Conservation (phyloP, 2,888 invertebrate species). For the Eubasilissa splendida region DNA sequence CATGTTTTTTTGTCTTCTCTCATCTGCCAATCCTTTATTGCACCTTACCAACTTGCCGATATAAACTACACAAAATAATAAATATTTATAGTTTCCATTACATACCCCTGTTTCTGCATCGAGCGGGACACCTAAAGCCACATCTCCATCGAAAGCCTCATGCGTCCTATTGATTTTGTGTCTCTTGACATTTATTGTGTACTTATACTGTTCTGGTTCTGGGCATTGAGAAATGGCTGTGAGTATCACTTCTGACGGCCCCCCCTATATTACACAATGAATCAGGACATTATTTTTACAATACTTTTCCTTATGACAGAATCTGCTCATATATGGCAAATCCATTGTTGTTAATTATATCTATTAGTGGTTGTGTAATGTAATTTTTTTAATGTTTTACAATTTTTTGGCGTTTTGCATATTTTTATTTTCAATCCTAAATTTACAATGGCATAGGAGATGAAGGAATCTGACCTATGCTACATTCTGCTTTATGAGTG, state of each 20-base stretch:
- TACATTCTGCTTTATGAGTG: too few species aligned
- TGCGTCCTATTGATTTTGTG: conserved; percentile 64
- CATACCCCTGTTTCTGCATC: conserved; percentile 53
- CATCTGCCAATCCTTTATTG: too few species aligned
- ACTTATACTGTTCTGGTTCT: conserved; percentile 59
- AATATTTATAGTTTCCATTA: not conserved
- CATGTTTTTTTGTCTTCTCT: too few species aligned
- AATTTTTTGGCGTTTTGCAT: not conserved
- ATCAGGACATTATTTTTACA: not conserved
- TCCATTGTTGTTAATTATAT: not conserved
- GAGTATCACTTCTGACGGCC: conserved; percentile 63
- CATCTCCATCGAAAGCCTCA: conserved; percentile 61
- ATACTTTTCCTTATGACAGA: not conserved
- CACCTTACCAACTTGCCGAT: too few species aligned
- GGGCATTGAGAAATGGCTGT: conserved; percentile 61
- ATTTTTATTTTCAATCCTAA: too few species aligned
- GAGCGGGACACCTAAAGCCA: conserved; percentile 42
- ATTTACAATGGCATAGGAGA: too few species aligned
- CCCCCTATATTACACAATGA: conserved; percentile 53
- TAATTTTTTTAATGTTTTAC: not conserved
- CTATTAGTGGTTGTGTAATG: not conserved
- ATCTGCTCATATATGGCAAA: not conserved
- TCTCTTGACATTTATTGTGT: conserved; percentile 60
- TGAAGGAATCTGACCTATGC: too few species aligned
- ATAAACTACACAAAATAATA: too few species aligned